phyloP scores from a whole-genome alignment of 2,888 invertebrate genomes.

The Drosophila gaucha region DNA sequence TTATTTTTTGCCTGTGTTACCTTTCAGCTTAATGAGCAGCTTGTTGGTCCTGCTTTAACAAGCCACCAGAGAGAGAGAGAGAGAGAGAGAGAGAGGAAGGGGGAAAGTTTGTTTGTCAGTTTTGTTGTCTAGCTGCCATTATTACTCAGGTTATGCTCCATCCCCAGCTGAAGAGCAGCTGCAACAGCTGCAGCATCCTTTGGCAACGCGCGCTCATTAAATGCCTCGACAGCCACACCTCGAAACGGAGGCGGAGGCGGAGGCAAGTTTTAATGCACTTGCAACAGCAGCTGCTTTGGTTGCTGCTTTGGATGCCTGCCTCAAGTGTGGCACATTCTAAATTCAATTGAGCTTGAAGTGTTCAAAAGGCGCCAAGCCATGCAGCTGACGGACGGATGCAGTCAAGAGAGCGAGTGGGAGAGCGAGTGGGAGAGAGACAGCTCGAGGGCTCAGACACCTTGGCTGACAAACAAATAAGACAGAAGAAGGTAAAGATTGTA shows the following conservation, averaged over 20 bases:
- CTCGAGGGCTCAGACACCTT: constrained; percentile 26
- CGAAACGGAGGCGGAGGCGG: constrained; percentile 1
- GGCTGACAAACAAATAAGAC: constrained; percentile 20
- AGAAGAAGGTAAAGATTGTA: constrained; percentile 1
- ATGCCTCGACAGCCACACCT: constrained; percentile 32
- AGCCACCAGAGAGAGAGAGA: background rate
- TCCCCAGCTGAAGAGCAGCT: constrained; percentile 21
- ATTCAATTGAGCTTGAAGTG: constrained; percentile 75
- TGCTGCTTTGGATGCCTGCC: constrained; percentile 24
- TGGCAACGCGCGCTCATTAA: constrained; percentile 58
- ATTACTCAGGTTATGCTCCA: constrained; percentile 35
- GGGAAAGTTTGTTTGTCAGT: constrained; percentile 31
- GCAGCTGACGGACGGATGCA: constrained; percentile 40
- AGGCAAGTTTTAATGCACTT: constrained; percentile 54
- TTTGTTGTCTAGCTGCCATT: constrained; percentile 51
- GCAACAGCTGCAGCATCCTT: constrained; percentile 25
- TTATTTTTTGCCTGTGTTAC: background rate
- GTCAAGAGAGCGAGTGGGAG: constrained; percentile 5
- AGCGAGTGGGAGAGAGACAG: background rate
- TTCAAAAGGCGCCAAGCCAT: constrained; percentile 59
- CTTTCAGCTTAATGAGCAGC: constrained; percentile 44
- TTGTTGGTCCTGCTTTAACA: too few species aligned
- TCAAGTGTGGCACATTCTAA: constrained; percentile 67
- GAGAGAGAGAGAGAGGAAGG: background rate
- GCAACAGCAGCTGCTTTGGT: constrained; percentile 28